phyloP scores from a whole-genome alignment of 2,797 vertebrate species.

The Fistularia commersonii region DNA sequence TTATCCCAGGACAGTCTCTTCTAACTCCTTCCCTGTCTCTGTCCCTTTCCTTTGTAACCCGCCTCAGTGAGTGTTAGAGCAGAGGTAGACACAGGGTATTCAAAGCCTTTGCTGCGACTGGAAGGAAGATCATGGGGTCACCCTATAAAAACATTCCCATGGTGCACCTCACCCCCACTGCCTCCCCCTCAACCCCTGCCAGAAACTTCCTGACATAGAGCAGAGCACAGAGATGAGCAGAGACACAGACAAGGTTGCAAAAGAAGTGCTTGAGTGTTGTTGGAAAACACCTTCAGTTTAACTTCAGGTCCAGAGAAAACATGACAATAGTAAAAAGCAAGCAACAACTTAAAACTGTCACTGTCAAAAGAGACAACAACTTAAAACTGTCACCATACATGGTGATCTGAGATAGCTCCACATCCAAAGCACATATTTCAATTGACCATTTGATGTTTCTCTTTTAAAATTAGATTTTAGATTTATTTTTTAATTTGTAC shows the following conservation, averaged over 20 bases:
- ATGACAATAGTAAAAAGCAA: slow-evolving; percentile 5
- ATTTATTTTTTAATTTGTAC: no score
- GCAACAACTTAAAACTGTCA: no score
- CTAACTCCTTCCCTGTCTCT: slow-evolving; percentile 6
- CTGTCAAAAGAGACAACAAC: no score
- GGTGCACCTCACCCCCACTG: slow-evolving; percentile 59
- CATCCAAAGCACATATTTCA: background rate
- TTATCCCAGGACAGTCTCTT: slow-evolving; percentile 43
- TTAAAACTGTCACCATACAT: background rate
- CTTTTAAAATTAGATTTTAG: no score
- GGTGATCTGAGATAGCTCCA: background rate
- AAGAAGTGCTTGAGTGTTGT: slow-evolving; percentile 7
- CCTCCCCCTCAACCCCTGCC: slow-evolving; percentile 52
- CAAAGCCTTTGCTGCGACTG: slow-evolving; percentile 62
- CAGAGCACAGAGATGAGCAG: slow-evolving; percentile 14
- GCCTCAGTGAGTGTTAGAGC: slow-evolving; percentile 50
- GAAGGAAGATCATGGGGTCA: slow-evolving; percentile 80
- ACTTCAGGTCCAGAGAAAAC: background rate
- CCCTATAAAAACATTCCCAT: slow-evolving; percentile 80
- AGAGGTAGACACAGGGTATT: slow-evolving; percentile 57
- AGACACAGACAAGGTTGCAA: slow-evolving; percentile 16
- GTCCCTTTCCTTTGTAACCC: slow-evolving; percentile 33
- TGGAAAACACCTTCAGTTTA: no score
- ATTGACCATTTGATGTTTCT: no score
- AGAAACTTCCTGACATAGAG: slow-evolving; percentile 63